Percentiles rank a stretch among this genome's conserved stretches.
Conservation (phyloP, 2,113 vertebrate genomes). For the Syngnathoides biaculeatus region DNA sequence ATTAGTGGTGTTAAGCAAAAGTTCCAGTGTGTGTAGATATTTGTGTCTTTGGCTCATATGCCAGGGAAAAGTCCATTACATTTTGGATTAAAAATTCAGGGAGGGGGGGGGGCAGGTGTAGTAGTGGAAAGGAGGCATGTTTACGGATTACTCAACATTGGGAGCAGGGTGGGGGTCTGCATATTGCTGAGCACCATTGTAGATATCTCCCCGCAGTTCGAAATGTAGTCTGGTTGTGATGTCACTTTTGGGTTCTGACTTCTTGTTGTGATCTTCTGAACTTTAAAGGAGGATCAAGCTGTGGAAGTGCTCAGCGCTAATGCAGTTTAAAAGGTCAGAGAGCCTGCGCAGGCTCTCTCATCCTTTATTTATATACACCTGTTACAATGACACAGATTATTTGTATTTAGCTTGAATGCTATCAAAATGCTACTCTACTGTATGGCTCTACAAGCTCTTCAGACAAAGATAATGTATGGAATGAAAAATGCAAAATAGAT, state of each 20-base stretch:
- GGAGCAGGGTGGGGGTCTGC: no score
- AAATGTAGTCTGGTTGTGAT: not conserved
- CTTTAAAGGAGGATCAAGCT: conserved; percentile 20
- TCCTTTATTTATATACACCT: not conserved
- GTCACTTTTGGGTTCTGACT: not conserved
- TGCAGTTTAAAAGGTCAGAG: not conserved
- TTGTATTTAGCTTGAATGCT: not conserved
- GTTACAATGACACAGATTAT: not conserved
- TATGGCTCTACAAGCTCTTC: not conserved
- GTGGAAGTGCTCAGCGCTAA: not conserved
- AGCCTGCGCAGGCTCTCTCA: not conserved
- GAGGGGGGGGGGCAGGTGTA: no score
- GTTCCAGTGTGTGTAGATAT: no score
- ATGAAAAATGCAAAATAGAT: not conserved
- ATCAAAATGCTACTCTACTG: not conserved
- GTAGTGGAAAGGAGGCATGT: no score
- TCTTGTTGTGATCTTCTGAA: conserved; percentile 14
- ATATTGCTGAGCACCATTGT: no score
- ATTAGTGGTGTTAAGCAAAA: no score
- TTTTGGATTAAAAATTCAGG: no score
- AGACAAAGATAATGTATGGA: no score
- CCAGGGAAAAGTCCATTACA: no score
- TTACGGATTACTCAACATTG: no score
- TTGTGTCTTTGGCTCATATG: no score
- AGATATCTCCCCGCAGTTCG: not conserved